These are phyloP conservation scores for Deilephila elpenor DNA, from an alignment of 2,888 invertebrate genomes.

Conservation along the genomic window DNA sequence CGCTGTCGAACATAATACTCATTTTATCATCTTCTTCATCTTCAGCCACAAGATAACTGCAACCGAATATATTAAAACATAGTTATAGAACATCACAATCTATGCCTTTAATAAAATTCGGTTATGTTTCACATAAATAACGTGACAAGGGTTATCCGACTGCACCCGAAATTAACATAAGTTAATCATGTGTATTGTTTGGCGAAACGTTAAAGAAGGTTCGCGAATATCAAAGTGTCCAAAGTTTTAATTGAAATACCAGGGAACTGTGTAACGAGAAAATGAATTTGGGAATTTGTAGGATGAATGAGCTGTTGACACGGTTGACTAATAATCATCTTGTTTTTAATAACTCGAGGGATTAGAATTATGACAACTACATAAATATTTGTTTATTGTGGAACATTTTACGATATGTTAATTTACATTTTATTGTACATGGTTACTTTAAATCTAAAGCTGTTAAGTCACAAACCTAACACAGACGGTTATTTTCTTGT, in stretches of 20 bases:
- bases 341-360: neutral
- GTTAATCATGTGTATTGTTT: slow-evolving; percentile 49
- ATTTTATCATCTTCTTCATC: neutral
- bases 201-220: slow-evolving; percentile 37
- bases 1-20: too few species aligned
- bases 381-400: too few species aligned
- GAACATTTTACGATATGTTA: too few species aligned
- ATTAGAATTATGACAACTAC: too few species aligned
- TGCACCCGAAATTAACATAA: slow-evolving; percentile 43
- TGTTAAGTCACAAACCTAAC: too few species aligned
- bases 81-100: too few species aligned
- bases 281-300: slow-evolving; percentile 9
- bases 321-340: neutral
- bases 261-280: neutral
- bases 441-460: too few species aligned
- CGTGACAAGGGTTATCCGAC: slow-evolving; percentile 49
- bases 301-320: neutral
- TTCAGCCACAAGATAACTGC: neutral
- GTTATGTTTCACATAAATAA: slow-evolving; percentile 47
- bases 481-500: too few species aligned
- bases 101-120: slow-evolving; percentile 7
- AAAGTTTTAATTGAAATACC: slow-evolving; percentile 32
- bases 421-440: too few species aligned
- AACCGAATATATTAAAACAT: too few species aligned
- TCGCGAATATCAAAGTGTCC: slow-evolving; percentile 28